A percentile compares a stretch with the other conserved stretches of the same genome.
Conservation (phyloP, 2,888 invertebrate genomes). For the Adineta ricciae region DNA sequence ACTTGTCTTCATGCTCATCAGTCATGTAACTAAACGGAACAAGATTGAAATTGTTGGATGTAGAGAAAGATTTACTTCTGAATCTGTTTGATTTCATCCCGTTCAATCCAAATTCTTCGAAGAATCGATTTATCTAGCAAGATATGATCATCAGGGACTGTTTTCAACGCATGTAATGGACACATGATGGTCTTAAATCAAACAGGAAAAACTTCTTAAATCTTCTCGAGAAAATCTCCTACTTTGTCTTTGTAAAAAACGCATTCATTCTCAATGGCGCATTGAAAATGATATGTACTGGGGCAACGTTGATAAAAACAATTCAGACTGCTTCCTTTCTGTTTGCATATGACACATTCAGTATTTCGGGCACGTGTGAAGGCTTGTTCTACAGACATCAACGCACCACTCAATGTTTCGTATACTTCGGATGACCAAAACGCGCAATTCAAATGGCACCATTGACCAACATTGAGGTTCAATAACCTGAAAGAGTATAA, state of each 20-base stretch:
- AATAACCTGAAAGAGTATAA: constrained; percentile 58
- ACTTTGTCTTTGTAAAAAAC: constrained; percentile 92
- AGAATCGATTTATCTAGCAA: constrained; percentile 24
- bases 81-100: constrained; percentile 91
- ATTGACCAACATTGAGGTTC: constrained; percentile 89
- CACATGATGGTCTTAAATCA: constrained; percentile 69
- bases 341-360: constrained; percentile 69
- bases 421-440: constrained; percentile 95
- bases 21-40: constrained; percentile 21
- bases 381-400: constrained; percentile 85
- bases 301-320: constrained; percentile 88
- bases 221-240: constrained; percentile 32
- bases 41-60: not conserved
- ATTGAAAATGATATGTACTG: constrained; percentile 81
- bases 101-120: constrained; percentile 81
- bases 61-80: not conserved
- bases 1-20: constrained; percentile 27
- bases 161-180: constrained; percentile 59
- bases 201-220: not conserved
- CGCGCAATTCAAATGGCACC: constrained; percentile 96
- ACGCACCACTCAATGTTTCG: constrained; percentile 84
- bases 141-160: constrained; percentile 30
- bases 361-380: constrained; percentile 62
- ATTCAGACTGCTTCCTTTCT: constrained; percentile 79
- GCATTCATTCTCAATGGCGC: constrained; percentile 82